Conservation (phyloP, 2,797 vertebrate genomes). For the Coregonus sp. region DNA sequence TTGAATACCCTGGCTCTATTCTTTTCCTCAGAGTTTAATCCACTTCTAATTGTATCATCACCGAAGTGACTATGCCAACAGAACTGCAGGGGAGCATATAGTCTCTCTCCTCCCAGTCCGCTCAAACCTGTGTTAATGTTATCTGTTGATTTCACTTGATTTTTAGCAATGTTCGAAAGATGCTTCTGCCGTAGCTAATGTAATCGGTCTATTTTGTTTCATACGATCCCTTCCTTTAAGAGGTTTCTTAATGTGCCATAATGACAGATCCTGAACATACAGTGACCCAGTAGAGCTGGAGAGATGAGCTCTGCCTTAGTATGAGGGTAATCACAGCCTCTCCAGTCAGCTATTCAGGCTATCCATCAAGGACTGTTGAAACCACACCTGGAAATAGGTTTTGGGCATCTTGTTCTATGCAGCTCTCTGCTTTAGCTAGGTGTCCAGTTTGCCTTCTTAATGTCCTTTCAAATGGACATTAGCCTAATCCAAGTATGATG, state of each 20-base stretch:
- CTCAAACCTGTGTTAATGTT: conserved; percentile 22
- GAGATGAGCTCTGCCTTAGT: conserved; percentile 69
- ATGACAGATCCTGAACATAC: conserved; percentile 55
- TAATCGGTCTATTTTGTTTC: conserved; percentile 66
- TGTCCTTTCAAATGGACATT: conserved; percentile 22
- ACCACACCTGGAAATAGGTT: conserved; percentile 26
- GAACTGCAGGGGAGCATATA: conserved; percentile 40
- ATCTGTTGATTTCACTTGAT: conserved; percentile 51
- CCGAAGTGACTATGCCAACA: conserved; percentile 74
- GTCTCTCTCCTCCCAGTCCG: conserved; percentile 33
- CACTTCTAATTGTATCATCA: conserved; percentile 55
- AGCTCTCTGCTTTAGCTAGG: not conserved
- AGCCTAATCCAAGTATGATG: not conserved
- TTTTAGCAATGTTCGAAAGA: conserved; percentile 62
- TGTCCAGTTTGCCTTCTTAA: not conserved
- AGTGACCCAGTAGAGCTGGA: conserved; percentile 71
- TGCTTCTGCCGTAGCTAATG: conserved; percentile 59
- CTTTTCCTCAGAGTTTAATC: conserved; percentile 50
- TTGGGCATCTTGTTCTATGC: not conserved
- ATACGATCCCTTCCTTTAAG: conserved; percentile 48
- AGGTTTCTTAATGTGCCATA: conserved; percentile 63
- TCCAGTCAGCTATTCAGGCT: conserved; percentile 51
- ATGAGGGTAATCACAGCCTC: conserved; percentile 71
- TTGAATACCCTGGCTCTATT: not conserved
- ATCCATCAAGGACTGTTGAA: conserved; percentile 28